Evolutionary conservation across 2,113 vertebrate genomes (phyloP).

Genomic region (Aldabrachelys gigantea): DNA sequence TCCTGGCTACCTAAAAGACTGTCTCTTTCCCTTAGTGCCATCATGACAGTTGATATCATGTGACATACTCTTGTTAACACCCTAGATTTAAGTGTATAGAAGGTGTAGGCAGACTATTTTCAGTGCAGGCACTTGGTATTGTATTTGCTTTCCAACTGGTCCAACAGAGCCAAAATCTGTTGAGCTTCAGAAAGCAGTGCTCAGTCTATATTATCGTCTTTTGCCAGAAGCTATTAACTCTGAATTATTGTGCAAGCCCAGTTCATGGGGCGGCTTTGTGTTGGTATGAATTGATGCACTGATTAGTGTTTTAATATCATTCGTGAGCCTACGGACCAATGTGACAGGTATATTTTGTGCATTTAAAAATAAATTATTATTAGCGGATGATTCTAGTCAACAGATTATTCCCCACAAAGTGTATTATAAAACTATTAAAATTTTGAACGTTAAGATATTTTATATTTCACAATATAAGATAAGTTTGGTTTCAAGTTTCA

Average conservation of each 20-base stretch:
- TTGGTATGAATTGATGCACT: neutral
- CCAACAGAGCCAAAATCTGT: neutral
- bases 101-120: neutral
- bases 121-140: neutral
- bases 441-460: neutral
- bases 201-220: neutral
- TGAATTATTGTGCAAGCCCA: neutral
- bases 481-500: neutral
- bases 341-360: neutral
- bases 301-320: too few species aligned
- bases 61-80: neutral
- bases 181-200: neutral
- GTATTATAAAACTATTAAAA: neutral
- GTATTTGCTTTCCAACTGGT: neutral
- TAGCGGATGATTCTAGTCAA: neutral
- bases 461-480: neutral
- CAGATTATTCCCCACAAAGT: neutral
- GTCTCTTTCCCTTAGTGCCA: neutral
- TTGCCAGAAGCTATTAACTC: neutral
- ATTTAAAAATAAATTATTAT: neutral
- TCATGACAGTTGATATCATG: neutral
- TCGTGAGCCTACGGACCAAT: neutral
- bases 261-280: neutral
- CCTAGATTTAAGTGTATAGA: neutral
- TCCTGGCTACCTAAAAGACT: neutral